phyloP scores from a whole-genome alignment of 2,797 vertebrate species.

The Anas georgica region DNA sequence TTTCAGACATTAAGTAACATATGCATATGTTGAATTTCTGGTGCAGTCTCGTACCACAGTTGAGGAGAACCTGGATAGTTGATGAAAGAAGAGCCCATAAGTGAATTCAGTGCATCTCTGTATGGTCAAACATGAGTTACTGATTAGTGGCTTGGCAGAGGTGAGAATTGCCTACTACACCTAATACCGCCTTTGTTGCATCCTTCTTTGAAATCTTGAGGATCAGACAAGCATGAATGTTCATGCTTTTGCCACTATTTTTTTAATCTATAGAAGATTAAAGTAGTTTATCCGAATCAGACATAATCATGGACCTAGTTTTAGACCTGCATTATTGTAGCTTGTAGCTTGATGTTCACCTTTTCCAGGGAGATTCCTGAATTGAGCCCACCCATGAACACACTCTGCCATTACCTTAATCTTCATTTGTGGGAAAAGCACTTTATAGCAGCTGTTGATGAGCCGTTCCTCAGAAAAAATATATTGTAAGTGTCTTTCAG shows the following conservation, averaged over 20 bases:
- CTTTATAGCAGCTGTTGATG: slow-evolving; percentile 73
- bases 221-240: neutral
- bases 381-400: slow-evolving; percentile 56
- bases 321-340: slow-evolving; percentile 48
- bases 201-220: neutral
- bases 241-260: neutral
- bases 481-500: slow-evolving; percentile 73
- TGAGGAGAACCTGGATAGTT: slow-evolving; percentile 41
- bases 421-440: slow-evolving; percentile 56
- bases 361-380: slow-evolving; percentile 75
- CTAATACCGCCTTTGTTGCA: neutral
- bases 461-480: slow-evolving; percentile 64
- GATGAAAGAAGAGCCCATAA: slow-evolving; percentile 37
- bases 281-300: neutral
- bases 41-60: neutral
- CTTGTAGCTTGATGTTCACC: slow-evolving; percentile 71
- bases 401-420: slow-evolving; percentile 68
- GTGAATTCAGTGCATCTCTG: slow-evolving; percentile 24
- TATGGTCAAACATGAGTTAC: slow-evolving; percentile 1
- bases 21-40: neutral
- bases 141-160: slow-evolving; percentile 48
- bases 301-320: neutral
- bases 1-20: neutral
- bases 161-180: slow-evolving; percentile 2
- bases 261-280: neutral